Conservation (phyloP, 2,888 invertebrate species). For the Acanthosepion lycidas region DNA sequence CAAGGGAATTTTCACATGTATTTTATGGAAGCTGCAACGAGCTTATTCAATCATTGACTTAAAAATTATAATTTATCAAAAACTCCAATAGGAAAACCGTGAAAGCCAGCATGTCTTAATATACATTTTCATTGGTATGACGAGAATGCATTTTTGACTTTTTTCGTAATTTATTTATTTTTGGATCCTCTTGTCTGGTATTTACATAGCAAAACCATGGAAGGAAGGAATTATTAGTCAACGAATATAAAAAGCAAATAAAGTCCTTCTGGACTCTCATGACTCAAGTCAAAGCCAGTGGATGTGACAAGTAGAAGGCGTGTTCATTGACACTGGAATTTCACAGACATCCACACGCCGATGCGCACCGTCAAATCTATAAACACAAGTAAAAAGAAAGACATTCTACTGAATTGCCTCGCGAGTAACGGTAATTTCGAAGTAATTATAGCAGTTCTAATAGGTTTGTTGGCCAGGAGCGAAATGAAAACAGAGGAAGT, state of each 20-base stretch:
- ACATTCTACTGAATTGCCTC: not conserved
- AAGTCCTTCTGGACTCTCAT: not conserved
- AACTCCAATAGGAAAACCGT: no score
- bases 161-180: no score
- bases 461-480: not conserved
- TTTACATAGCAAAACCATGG: no score
- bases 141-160: no score
- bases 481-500: not conserved
- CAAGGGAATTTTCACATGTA: no score
- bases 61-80: no score
- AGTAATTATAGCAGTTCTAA: constrained; percentile 33
- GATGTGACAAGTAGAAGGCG: not conserved
- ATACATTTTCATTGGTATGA: no score
- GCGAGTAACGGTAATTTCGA: not conserved
- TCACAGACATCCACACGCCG: not conserved
- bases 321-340: constrained; percentile 33
- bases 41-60: no score
- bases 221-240: not conserved
- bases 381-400: not conserved
- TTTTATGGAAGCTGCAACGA: no score
- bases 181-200: no score
- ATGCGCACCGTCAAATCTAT: not conserved
- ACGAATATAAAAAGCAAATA: not conserved
- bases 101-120: no score
- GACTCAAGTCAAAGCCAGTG: not conserved